Evolutionary conservation across 2,888 invertebrate genomes (phyloP).

Genomic region (Sussaba pulchella): DNA sequence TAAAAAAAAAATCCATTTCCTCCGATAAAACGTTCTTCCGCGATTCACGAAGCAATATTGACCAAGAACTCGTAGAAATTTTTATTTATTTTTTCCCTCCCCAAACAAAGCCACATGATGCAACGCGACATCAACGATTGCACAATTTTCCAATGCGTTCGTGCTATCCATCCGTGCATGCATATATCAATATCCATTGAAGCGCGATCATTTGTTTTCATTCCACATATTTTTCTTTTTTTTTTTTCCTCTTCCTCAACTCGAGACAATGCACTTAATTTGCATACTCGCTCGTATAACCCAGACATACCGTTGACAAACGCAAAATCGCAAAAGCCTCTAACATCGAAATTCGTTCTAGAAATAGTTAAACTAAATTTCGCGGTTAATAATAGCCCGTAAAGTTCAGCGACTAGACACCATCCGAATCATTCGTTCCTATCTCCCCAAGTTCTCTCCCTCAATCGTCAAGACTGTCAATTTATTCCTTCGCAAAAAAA

Average conservation of each 20-base stretch:
- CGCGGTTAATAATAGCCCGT: constrained; percentile 57
- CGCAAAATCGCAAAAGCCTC: background rate
- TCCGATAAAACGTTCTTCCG: no score
- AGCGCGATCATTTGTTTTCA: background rate
- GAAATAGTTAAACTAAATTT: constrained; percentile 57
- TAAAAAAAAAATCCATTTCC: no score
- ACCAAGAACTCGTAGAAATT: no score
- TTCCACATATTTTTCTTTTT: background rate
- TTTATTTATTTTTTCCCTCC: no score
- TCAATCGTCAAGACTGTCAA: background rate
- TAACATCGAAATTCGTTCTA: constrained; percentile 18
- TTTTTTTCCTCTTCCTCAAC: background rate
- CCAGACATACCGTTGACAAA: background rate
- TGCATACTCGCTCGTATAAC: background rate
- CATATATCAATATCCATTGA: constrained; percentile 1
- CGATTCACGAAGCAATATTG: no score
- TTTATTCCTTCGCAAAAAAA: background rate
- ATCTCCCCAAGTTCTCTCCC: no score
- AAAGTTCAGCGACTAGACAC: constrained; percentile 26
- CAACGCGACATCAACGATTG: constrained; percentile 9
- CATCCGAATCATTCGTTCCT: no score
- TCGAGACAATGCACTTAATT: constrained; percentile 11
- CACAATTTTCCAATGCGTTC: background rate
- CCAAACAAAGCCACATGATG: background rate
- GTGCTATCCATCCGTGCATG: background rate